These are phyloP conservation scores for Platyrinchus mystaceus DNA, from an alignment of 2,797 vertebrate species.

Conservation along the genomic window DNA sequence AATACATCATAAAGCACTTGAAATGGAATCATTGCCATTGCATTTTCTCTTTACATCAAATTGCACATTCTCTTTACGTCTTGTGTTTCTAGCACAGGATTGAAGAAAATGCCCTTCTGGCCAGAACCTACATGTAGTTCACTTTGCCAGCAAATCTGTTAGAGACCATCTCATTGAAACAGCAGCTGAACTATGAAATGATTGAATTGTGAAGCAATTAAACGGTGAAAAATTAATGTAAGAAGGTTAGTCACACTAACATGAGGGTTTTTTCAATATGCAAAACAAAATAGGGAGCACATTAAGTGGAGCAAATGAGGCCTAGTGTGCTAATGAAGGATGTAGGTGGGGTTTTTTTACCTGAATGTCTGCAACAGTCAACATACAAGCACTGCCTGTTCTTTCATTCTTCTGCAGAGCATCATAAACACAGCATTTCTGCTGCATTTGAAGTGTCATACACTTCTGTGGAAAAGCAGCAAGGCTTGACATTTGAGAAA, in stretches of 20 bases:
- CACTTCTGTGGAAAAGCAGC: not conserved
- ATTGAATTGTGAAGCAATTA: slow-evolving; percentile 8
- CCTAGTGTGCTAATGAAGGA: not conserved
- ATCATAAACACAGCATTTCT: not conserved
- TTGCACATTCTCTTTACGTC: not conserved
- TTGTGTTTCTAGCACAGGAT: not conserved
- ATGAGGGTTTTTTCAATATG: not conserved
- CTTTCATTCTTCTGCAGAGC: not conserved
- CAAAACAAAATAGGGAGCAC: not conserved
- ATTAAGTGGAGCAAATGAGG: not conserved
- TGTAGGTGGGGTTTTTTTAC: not conserved
- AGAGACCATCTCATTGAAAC: not conserved
- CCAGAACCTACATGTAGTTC: not conserved
- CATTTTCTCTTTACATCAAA: not conserved
- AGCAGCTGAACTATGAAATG: not conserved
- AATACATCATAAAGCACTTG: not conserved
- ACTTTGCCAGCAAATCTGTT: not conserved
- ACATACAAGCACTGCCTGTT: not conserved
- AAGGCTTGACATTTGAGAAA: not conserved
- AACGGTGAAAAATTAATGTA: not conserved
- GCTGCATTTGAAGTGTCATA: not conserved
- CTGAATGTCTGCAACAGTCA: not conserved
- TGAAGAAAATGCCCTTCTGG: not conserved
- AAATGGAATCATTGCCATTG: not conserved
- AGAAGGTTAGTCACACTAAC: not conserved